A percentile compares a stretch with the other conserved stretches of the same genome.
phyloP scores from a whole-genome alignment of 2,797 vertebrate species.

The Melanotaenia nigrans region DNA sequence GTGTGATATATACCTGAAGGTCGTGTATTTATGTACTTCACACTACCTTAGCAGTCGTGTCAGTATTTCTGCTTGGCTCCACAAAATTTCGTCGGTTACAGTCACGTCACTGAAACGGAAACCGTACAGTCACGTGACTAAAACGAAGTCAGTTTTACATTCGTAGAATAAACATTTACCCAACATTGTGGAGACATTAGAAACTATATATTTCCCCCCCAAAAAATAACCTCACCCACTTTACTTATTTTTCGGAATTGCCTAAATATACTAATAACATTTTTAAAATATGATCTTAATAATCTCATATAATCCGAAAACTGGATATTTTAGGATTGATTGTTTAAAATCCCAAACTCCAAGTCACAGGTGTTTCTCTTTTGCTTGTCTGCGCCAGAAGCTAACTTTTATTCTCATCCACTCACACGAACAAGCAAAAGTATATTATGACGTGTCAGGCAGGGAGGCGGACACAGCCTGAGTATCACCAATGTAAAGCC shows the following conservation, averaged over 20 bases:
- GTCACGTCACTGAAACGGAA: conserved; percentile 37
- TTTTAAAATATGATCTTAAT: not conserved
- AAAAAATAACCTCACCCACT: not conserved
- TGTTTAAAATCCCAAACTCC: not conserved
- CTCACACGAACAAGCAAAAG: not conserved
- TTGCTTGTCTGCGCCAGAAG: not conserved
- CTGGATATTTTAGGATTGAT: too few species aligned
- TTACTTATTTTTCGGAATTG: not conserved
- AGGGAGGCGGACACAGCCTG: not conserved
- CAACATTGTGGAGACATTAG: too few species aligned
- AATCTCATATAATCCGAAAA: too few species aligned
- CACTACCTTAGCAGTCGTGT: conserved; percentile 12
- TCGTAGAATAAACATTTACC: not conserved
- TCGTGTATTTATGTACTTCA: not conserved
- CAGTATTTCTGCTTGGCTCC: conserved; percentile 30
- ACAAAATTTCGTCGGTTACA: not conserved
- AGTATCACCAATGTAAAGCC: conserved; percentile 6
- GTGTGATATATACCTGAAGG: not conserved
- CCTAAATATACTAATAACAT: not conserved
- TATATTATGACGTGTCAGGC: not conserved
- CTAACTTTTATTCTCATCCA: not conserved
- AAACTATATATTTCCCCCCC: too few species aligned
- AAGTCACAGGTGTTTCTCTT: not conserved
- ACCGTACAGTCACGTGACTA: conserved; percentile 50
- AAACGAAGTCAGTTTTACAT: conserved; percentile 27